Percentiles rank a stretch among this genome's conserved stretches.
Evolutionary conservation across 2,888 invertebrate genomes (phyloP).

Genomic region (Erynnis tages): DNA sequence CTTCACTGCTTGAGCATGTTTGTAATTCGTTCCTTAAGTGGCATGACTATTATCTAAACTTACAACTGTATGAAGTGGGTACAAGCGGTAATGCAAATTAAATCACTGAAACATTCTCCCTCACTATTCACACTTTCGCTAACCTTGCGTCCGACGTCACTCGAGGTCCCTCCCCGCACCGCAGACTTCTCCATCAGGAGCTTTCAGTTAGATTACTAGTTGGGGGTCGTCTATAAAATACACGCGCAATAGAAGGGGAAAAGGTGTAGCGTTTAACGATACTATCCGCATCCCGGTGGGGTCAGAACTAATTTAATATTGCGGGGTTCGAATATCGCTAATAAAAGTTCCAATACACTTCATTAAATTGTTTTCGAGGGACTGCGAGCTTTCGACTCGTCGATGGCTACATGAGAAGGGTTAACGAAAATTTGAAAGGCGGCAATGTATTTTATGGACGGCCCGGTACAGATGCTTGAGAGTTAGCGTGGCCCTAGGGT

Average conservation of each 20-base stretch:
- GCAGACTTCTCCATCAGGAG: slow-evolving; percentile 44
- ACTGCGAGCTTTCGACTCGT: neutral
- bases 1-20: slow-evolving; percentile 74
- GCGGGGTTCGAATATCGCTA: neutral
- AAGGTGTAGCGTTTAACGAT: neutral
- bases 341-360: neutral
- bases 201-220: slow-evolving; percentile 38
- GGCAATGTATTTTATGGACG: slow-evolving; percentile 6
- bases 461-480: slow-evolving; percentile 1
- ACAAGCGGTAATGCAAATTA: slow-evolving; percentile 66
- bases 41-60: slow-evolving; percentile 71
- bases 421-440: neutral
- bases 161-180: slow-evolving; percentile 65
- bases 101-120: slow-evolving; percentile 62
- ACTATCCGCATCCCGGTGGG: neutral
- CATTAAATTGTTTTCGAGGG: neutral
- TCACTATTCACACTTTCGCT: slow-evolving; percentile 70
- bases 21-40: slow-evolving; percentile 69
- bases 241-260: slow-evolving; percentile 22
- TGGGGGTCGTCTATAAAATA: slow-evolving; percentile 28
- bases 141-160: slow-evolving; percentile 61
- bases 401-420: neutral
- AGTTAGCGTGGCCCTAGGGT: neutral
- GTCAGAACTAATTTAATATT: slow-evolving; percentile 17
- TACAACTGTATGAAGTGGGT: slow-evolving; percentile 69